Evolutionary conservation across 2,797 vertebrate genomes (phyloP), one percentile per base, ranked within the genome.

Genomic region (Eulemur albifrons): DNA sequence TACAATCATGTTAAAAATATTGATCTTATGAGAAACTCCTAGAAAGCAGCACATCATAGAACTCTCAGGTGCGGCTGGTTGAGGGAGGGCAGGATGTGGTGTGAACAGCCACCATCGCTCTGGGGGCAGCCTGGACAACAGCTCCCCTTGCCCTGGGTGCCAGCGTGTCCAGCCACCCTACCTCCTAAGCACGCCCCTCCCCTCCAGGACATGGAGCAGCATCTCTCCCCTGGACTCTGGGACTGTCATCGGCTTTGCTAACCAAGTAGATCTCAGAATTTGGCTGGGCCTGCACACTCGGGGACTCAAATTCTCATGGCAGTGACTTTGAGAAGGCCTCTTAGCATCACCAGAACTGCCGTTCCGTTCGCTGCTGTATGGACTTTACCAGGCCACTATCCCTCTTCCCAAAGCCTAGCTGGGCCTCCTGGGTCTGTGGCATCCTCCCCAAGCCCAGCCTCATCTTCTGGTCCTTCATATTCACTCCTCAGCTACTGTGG

Each of bases 101-200:
- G 1, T 76, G 76, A 35, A 18, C 3, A 10, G 40, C 0, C 0
- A 5, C 5, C 12, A 15, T 0, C 3, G 7, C 9, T 30, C 18
- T 30, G 12, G 3, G 14, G 40, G 21, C 11, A 27, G 21, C 9
- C 35, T 48, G 73, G 40, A 57, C 1, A 0, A 0, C 8, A 13
- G 17, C 6, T 23, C 17, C 25, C 15, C 32, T 10, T 21, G 15
- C 69, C 35, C 52, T 30, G 20, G 77, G 77, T 63, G 10, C 59
- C 32, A 76, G 15, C 4, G 0, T 2, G 9, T 35, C 48, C 67
- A 4, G 18, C 32, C 8, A 10, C 15, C 7, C n/a, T 21, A 25
- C 35, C 40, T 2, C 40, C n/a, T 2, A 15, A 52, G 27, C 30
- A 76, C 0, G 4, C 10, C 11, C 48, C 8, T 27, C 2, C 45